Conservation (phyloP, 2,888 invertebrate species). For the Campaea margaritaria region DNA sequence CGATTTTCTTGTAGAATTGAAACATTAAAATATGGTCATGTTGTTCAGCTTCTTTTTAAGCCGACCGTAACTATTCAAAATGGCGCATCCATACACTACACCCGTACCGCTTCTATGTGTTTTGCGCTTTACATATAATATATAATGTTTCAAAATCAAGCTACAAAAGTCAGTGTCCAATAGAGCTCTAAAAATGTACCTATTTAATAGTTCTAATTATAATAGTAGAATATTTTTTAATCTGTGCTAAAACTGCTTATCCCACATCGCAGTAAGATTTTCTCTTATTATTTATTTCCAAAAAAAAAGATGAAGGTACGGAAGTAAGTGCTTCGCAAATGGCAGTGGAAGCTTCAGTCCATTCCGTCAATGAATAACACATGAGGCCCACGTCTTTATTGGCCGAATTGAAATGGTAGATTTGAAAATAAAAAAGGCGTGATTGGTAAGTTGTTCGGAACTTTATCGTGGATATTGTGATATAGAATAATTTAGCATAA, state of each 20-base stretch:
- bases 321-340: conserved; percentile 18
- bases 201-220: too few species aligned
- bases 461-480: background rate
- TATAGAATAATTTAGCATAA: background rate
- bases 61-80: too few species aligned
- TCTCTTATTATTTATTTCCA: background rate
- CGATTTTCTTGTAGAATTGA: too few species aligned
- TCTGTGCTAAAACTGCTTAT: background rate
- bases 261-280: background rate
- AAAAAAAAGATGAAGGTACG: conserved; percentile 9
- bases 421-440: conserved; percentile 34
- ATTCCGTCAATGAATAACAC: conserved; percentile 60
- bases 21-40: too few species aligned
- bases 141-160: too few species aligned
- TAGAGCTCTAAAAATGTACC: too few species aligned
- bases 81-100: too few species aligned
- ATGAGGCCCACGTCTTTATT: conserved; percentile 63
- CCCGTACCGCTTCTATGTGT: too few species aligned
- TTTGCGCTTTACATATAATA: too few species aligned
- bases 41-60: too few species aligned
- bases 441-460: background rate
- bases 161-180: too few species aligned
- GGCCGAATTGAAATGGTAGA: conserved; percentile 56
- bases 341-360: conserved; percentile 27
- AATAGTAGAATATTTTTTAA: too few species aligned